Conservation (phyloP, 2,113 vertebrate genomes). For the Sebastes fasciatus region DNA sequence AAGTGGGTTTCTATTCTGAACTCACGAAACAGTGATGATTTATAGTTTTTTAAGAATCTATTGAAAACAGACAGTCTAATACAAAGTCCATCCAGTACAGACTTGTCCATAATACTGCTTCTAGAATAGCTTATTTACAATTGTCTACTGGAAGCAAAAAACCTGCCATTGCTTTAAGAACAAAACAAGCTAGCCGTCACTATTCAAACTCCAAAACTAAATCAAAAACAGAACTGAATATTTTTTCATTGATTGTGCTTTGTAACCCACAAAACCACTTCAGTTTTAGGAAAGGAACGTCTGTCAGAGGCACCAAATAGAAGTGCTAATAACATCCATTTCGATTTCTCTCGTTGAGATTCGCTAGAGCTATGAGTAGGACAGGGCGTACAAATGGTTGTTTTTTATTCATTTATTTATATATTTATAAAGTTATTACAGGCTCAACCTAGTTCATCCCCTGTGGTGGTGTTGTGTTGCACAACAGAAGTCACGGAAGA, state of each 20-base stretch:
- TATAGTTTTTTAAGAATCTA: conserved; percentile 78
- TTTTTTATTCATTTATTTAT: conserved; percentile 82
- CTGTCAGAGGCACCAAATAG: conserved; percentile 78
- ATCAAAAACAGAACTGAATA: conserved; percentile 58
- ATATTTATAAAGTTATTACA: conserved; percentile 87
- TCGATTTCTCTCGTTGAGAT: conserved; percentile 72
- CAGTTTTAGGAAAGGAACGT: conserved; percentile 75
- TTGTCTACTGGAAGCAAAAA: conserved; percentile 81
- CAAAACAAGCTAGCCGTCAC: conserved; percentile 81
- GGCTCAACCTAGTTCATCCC: conserved; percentile 73
- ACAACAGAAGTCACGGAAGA: conserved; percentile 71
- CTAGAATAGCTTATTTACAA: conserved; percentile 88
- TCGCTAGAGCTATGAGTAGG: conserved; percentile 82
- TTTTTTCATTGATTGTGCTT: conserved; percentile 85
- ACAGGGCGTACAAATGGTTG: conserved; percentile 82
- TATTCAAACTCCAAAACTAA: conserved; percentile 71
- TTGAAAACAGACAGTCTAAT: conserved; percentile 83
- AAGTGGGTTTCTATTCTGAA: conserved; percentile 84
- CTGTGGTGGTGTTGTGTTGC: conserved; percentile 63
- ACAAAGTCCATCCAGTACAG: conserved; percentile 83
- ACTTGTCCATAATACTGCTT: conserved; percentile 80
- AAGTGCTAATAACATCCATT: conserved; percentile 80
- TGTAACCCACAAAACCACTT: conserved; percentile 86
- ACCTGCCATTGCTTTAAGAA: conserved; percentile 75
- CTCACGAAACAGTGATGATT: conserved; percentile 80